phyloP scores from a whole-genome alignment of 2,888 invertebrate genomes.

The Reticulitermes lucifugus region DNA sequence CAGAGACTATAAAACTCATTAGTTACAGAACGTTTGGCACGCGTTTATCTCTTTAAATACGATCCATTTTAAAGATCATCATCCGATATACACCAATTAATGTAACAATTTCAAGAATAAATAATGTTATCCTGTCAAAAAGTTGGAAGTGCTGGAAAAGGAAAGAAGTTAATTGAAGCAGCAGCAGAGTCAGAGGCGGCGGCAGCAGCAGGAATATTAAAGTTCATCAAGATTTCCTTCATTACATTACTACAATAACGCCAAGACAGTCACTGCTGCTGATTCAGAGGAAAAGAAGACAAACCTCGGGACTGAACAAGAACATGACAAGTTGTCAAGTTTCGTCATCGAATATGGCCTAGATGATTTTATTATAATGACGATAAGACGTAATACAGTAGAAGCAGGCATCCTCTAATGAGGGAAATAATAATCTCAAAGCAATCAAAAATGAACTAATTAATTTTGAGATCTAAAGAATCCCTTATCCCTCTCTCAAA shows the following conservation, averaged over 20 bases:
- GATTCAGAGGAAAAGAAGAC: neutral
- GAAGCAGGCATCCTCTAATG: neutral
- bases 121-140: constrained; percentile 24
- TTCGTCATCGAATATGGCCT: constrained; percentile 3
- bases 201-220: neutral
- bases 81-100: constrained; percentile 29
- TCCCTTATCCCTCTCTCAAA: neutral
- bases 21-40: neutral
- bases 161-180: constrained; percentile 20
- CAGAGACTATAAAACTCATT: constrained; percentile 10
- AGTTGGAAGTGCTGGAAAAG: constrained; percentile 1
- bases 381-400: neutral
- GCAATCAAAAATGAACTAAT: neutral
- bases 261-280: neutral
- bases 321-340: constrained; percentile 5
- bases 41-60: constrained; percentile 3
- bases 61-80: constrained; percentile 17
- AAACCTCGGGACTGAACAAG: neutral
- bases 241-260: neutral
- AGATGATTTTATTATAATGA: constrained; percentile 11
- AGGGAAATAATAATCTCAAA: neutral
- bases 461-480: constrained; percentile 2
- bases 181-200: neutral
- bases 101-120: constrained; percentile 21
- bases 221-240: constrained; percentile 12